A percentile compares a stretch with the other conserved stretches of the same genome.
phyloP scores from a whole-genome alignment of 2,888 invertebrate species.

The Drosophila parthenogenetica region DNA sequence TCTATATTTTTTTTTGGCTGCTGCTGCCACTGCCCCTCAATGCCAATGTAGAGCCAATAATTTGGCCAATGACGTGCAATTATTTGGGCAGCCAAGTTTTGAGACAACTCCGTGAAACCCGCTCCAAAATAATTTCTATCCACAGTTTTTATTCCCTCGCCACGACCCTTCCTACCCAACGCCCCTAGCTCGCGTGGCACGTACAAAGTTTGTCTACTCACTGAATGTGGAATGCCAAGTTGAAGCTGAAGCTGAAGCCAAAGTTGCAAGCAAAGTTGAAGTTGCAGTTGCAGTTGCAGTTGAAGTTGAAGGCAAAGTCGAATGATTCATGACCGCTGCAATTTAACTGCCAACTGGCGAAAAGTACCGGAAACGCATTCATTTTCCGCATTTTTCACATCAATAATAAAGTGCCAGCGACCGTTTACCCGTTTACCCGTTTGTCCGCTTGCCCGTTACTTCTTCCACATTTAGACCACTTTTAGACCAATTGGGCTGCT shows the following conservation, averaged over 20 bases:
- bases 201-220: conserved; percentile 75
- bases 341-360: conserved; percentile 78
- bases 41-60: conserved; percentile 59
- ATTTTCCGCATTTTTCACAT: conserved; percentile 78
- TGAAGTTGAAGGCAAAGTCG: conserved; percentile 41
- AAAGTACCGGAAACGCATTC: conserved; percentile 79
- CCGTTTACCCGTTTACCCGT: background rate
- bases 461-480: too few relatives aligned
- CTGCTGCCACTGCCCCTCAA: background rate
- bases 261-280: conserved; percentile 16
- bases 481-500: conserved; percentile 23
- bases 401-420: conserved; percentile 71
- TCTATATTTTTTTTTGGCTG: conserved; percentile 3
- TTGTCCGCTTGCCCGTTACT: background rate
- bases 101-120: conserved; percentile 25
- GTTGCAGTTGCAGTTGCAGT: conserved; percentile 18
- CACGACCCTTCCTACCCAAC: background rate
- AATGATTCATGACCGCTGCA: conserved; percentile 75
- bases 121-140: too few relatives aligned
- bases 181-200: conserved; percentile 60
- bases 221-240: conserved; percentile 51
- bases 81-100: conserved; percentile 72
- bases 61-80: conserved; percentile 77
- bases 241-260: conserved; percentile 19
- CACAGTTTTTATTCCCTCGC: too few relatives aligned